Conservation (phyloP, 2,797 vertebrate genomes). For the Luscinia luscinia region DNA sequence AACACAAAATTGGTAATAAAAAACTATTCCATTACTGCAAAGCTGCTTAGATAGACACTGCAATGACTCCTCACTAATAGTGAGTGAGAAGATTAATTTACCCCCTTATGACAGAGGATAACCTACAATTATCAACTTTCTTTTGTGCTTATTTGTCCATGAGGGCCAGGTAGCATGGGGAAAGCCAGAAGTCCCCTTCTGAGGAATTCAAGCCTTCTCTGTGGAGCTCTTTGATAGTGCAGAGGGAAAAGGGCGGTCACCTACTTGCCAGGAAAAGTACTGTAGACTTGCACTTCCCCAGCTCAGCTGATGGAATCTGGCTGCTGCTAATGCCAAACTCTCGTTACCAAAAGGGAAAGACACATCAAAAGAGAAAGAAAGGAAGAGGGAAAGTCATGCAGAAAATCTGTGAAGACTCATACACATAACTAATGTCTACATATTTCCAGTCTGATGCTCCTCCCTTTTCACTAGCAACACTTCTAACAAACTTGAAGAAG, state of each 20-base stretch:
- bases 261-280: neutral
- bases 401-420: neutral
- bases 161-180: neutral
- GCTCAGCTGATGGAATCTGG: neutral
- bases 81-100: neutral
- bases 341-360: neutral
- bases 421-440: rapidly evolving
- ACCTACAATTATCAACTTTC: neutral
- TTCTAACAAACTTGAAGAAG: neutral
- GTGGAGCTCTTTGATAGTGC: neutral
- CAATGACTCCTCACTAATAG: rapidly evolving
- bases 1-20: neutral
- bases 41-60: neutral
- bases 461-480: neutral
- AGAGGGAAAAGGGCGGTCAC: neutral
- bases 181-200: neutral
- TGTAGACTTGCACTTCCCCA: neutral
- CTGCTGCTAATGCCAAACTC: neutral
- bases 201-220: neutral
- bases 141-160: neutral
- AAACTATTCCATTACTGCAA: neutral
- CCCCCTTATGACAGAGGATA: neutral
- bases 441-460: neutral
- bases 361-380: neutral
- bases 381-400: neutral